Percentiles rank a stretch among this genome's conserved stretches.
phyloP scores from a whole-genome alignment of 2,113 vertebrate species.

The Eonycteris spelaea region DNA sequence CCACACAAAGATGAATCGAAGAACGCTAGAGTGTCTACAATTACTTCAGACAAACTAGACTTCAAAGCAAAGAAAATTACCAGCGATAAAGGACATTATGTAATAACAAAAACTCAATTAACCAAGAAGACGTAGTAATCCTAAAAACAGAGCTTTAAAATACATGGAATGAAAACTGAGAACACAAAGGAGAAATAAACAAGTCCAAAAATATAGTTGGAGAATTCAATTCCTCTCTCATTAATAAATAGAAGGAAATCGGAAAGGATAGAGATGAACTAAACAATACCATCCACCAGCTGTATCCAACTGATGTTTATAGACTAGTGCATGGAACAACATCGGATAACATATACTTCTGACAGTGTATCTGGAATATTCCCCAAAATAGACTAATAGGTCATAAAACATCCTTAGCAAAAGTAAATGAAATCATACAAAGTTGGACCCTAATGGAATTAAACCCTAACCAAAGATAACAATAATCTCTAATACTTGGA shows the following conservation, averaged over 20 bases:
- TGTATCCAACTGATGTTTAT: neutral
- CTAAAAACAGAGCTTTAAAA: neutral
- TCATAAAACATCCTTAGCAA: neutral
- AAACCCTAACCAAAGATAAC: neutral
- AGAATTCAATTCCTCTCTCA: neutral
- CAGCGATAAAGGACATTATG: neutral
- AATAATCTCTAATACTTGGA: neutral
- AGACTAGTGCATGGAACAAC: neutral
- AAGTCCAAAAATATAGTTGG: neutral
- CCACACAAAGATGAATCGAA: neutral
- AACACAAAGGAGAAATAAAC: neutral
- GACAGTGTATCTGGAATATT: neutral
- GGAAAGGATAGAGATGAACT: neutral
- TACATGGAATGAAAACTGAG: neutral
- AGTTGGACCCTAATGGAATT: neutral
- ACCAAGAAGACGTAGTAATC: neutral
- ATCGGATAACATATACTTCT: neutral
- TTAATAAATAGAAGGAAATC: neutral
- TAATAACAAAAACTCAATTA: neutral
- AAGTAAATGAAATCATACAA: neutral
- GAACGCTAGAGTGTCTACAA: neutral
- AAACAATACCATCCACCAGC: neutral
- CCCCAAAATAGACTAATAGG: neutral
- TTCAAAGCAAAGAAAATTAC: neutral
- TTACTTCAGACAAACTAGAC: neutral